Evolutionary conservation across 2,888 invertebrate genomes (phyloP), one percentile per base, ranked within the genome.

Genomic region (Noctua fimbriata): DNA sequence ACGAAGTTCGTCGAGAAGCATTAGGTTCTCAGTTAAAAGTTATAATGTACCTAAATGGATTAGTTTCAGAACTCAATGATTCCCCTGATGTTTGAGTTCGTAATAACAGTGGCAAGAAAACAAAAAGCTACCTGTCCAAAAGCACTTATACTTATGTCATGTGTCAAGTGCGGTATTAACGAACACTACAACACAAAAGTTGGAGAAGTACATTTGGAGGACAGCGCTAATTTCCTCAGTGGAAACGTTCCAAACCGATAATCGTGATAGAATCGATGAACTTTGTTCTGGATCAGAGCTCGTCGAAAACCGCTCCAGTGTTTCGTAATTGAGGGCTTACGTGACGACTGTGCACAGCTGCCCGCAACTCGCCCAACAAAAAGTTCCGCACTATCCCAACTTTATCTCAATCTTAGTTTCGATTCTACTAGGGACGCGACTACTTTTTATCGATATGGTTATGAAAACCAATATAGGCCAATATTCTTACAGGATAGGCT

Each of bases 271-370:
- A 95, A 95, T 94, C 93, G 94, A 93, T 93, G 93, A 96, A 96
- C 94, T 96, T 96, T 95, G 94, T 94, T 94, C 92, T 91, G 92
- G 92, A 92, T 91, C 90, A 90, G 92, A 93, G 91, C 91, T 92
- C 91, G 92, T 92, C 93, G 93, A 94, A 93, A 95, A 94, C 94
- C 94, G 93, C 94, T 95, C 93, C 93, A 94, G 93, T 95, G 94
- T 95, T 96, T 95, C 95, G 96, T 96, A 96, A 96, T 96, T 96
- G 96, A 95, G 94, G 95, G 95, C 95, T 96, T 96, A 96, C 96
- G 96, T 96, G 96, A 95, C 95, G 95, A 94, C 92, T 94, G 92
- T 87, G 89, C 94, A 88, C 96, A 96, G 94, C 95, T 96, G 95
- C 92, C 94, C 93, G 89, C 92, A 94, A 95, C 93, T 94, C 93